phyloP scores from a whole-genome alignment of 2,888 invertebrate species.

The Hydriomena furcata region DNA sequence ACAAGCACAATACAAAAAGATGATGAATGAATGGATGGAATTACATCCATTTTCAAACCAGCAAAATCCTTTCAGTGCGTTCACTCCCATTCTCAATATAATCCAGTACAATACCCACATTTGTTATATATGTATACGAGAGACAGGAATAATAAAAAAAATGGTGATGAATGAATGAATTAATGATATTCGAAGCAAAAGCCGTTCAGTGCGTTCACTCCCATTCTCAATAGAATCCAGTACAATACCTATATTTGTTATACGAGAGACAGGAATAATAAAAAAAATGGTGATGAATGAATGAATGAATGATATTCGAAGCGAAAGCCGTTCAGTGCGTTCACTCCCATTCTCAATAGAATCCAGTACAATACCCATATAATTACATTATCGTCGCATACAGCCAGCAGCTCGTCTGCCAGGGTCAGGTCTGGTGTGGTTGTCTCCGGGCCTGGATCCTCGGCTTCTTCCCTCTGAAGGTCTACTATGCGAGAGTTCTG shows the following conservation, averaged over 20 bases:
- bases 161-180: conserved; percentile 1
- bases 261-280: no score
- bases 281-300: conserved; percentile 19
- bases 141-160: no score
- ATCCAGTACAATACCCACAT: no score
- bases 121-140: no score
- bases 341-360: conserved; percentile 65
- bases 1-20: no score
- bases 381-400: conserved; percentile 74
- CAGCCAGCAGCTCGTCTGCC: conserved; percentile 62
- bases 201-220: no score
- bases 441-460: conserved; percentile 8
- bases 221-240: no score
- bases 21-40: no score
- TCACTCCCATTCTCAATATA: no score
- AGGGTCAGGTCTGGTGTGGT: conserved; percentile 53
- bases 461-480: conserved; percentile 39
- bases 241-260: no score
- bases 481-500: conserved; percentile 71
- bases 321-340: background rate
- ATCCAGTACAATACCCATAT: conserved; percentile 68
- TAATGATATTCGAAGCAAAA: no score
- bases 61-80: conserved; percentile 1
- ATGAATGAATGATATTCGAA: background rate
- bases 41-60: no score